Base-by-base conservation (phyloP, 2,888 invertebrate genomes). In the Athetis lepigone region DNA sequence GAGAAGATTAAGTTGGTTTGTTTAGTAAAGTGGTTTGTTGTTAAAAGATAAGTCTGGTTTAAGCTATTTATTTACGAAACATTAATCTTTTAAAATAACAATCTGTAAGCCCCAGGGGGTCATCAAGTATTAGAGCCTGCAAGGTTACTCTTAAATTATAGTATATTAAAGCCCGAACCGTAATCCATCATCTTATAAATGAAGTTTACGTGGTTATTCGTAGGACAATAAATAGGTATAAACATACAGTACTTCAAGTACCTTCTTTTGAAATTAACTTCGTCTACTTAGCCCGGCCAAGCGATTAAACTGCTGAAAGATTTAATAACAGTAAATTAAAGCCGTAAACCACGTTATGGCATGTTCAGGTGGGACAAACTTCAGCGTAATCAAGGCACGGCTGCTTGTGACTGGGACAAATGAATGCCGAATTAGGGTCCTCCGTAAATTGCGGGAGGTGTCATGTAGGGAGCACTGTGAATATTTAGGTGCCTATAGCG, bases 311-410 rank as follows among this genome's bases (percentile, higher is more conserved):
- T 59, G 51, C 54, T 52, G n/a, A 39, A 49, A 51, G 29, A 56
- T 70, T 70, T 77, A 79, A 79, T 79, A 77, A 75, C 60, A 69
- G 65, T 70, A 65, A 77, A 75, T 77, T 62, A 52, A 59, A 29
- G 61, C 50, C 67, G 61, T 79, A 78, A 77, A 79, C 50, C 46
- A 61, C 19, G 60, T 76, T 68, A 78, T 70, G 54, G 69, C 65
- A 46, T 54, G 68, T 61, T 62, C 79, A 79, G 79, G 75, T 75
- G 68, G 68, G 56, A 8, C 47, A n/a, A 45, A 60, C 46, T 67
- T 63, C 45, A 61, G 50, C 40, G 70, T 71, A 74, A 79, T 79
- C 54, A 77, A 70, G 70, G 51, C 46, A 37, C 73, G 66, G 16
- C 66, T 79, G 79, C 70, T 59, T 45, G 42, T 72, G 75, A 79